Evolutionary conservation across 2,888 invertebrate species (phyloP), one percentile per base, ranked within the genome.

Genomic region (Alloscopus bannaensis): DNA sequence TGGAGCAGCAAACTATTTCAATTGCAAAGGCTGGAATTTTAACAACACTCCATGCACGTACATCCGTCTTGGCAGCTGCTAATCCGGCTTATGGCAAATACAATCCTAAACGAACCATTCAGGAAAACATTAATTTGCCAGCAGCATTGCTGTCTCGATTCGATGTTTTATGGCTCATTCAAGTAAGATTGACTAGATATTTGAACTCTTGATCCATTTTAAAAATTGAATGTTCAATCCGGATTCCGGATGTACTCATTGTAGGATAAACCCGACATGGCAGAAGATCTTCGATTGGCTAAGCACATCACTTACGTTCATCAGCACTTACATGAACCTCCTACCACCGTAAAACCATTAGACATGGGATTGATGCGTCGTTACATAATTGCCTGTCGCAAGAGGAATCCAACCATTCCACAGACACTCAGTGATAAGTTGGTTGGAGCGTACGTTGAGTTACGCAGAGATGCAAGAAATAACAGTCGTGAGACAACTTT

Each of bases 291-390:
- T 26, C 90, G 90, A 91, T 90, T 99, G 76, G 99, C 99, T 13
- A 94, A 97, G 88, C 99, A 99, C 89, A 99, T 99, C 78, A 95
- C 99, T 0, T 98, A 96, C 88, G 99, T 99, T 42, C 99, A 99
- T 89, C 95, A 95, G 87, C 94, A 97, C 89, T 93, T 93, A 85
- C 91, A 92, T 72, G 97, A 99, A 89, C 99, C 99, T 13, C 94
- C 94, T 1, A 87, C 90, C 1, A 87, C 88, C 70, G 89, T 90
- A n/a, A 90, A 93, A 70, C 93, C 96, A 4, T 90, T 98, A 72
- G 93, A 96, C 87, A 98, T 98, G 97, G 92, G 93, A 70, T 91
- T 98, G 0, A 95, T 99, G 93, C 92, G 97, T 16, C 93, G 95
- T 59, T 99, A 99, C 89, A 94, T 99, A 72, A 92, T 94, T 62